These are phyloP conservation scores for Temnopleurus reevesii DNA, from an alignment of 53 echinoderm and acorn worm genomes.

Conservation along the genomic window DNA sequence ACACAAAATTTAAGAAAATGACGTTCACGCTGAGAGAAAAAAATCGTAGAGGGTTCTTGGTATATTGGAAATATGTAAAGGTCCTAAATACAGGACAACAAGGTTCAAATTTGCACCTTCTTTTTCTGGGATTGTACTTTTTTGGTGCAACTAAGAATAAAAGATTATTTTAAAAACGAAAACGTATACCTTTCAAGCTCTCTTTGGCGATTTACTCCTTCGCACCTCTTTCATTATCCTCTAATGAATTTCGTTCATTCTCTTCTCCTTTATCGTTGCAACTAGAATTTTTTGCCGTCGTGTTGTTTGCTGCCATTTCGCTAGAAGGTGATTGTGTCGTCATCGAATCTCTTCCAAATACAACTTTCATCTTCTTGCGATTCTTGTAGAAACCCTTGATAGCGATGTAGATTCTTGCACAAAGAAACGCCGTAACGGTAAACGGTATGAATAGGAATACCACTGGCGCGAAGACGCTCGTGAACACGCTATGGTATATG, in stretches of 20 bases:
- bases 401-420: conserved; percentile 47
- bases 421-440: conserved; percentile 44
- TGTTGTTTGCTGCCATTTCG: background rate
- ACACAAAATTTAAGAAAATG: too few relatives aligned
- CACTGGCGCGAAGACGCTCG: conserved; percentile 56
- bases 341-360: background rate
- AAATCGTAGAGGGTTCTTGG: too few relatives aligned
- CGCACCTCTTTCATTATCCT: background rate
- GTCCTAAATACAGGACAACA: background rate
- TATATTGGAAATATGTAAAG: too few relatives aligned
- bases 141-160: background rate
- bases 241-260: background rate
- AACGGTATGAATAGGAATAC: conserved; percentile 57
- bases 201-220: background rate
- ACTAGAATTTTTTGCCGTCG: background rate
- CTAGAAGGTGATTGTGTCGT: background rate
- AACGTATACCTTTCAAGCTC: conserved; percentile 29
- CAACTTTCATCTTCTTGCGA: conserved; percentile 5
- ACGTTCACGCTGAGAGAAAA: too few relatives aligned
- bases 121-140: background rate
- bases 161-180: too few relatives aligned
- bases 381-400: conserved; percentile 38
- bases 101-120: background rate
- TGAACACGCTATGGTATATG: too few relatives aligned
- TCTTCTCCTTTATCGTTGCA: background rate